phyloP scores from a whole-genome alignment of 2,888 invertebrate genomes.

The Polylopha cassiicola region DNA sequence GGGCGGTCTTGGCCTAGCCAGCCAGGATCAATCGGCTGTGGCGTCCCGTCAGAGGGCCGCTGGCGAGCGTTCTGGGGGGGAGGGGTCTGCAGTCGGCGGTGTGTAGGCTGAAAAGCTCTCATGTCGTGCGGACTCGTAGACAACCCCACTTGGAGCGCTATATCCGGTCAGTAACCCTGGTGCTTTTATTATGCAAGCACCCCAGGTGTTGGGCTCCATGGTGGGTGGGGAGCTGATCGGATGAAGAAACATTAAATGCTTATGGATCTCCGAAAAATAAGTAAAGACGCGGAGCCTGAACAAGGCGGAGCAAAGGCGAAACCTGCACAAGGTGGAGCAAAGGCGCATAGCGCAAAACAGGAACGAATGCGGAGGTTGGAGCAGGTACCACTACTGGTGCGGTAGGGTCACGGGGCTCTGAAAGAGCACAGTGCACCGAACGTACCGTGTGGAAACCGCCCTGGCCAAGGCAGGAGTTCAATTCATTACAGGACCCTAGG shows the following conservation, averaged over 20 bases:
- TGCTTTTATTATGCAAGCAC: background rate
- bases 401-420: too few relatives aligned
- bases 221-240: constrained; percentile 5
- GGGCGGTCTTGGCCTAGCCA: constrained; percentile 8
- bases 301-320: too few relatives aligned
- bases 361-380: background rate
- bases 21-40: constrained; percentile 10
- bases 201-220: constrained; percentile 8
- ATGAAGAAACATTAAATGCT: background rate
- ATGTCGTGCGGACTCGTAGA: constrained; percentile 2
- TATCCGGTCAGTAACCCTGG: constrained; percentile 3
- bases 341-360: constrained; percentile 2
- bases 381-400: background rate
- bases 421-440: too few relatives aligned
- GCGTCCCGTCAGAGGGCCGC: constrained; percentile 7
- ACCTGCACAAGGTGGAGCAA: constrained; percentile 2
- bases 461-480: too few relatives aligned
- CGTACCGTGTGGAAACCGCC: too few relatives aligned
- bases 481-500: too few relatives aligned
- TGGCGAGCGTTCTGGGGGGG: constrained; percentile 4
- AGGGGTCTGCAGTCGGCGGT: constrained; percentile 8
- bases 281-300: background rate
- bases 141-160: background rate
- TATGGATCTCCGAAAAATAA: background rate
- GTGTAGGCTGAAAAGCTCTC: background rate